phyloP scores from a whole-genome alignment of 2,113 vertebrate genomes.

The Colius striatus region DNA sequence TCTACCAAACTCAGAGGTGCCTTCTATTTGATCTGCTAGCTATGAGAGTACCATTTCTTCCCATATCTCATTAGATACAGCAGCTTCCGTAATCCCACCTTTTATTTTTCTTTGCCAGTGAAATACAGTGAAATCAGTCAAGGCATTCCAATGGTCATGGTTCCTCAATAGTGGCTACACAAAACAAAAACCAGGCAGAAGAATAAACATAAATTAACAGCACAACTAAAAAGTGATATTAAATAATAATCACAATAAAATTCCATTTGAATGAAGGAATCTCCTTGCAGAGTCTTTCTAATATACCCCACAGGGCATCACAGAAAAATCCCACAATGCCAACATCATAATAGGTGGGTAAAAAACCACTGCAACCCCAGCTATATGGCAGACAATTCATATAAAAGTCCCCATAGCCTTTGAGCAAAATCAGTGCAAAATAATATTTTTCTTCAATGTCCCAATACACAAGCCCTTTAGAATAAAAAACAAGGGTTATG shows the following conservation, averaged over 20 bases:
- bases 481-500: neutral
- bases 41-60: neutral
- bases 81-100: neutral
- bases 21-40: neutral
- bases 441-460: neutral
- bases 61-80: neutral
- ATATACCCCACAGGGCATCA: neutral
- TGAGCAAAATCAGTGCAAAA: neutral
- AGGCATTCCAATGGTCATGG: neutral
- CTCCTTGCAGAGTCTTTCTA: neutral
- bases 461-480: neutral
- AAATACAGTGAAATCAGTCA: neutral
- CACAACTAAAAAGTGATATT: neutral
- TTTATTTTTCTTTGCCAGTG: neutral
- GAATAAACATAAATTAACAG: neutral
- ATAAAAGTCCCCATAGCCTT: neutral
- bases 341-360: fast-evolving
- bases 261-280: neutral
- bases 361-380: fast-evolving
- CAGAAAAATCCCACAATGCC: neutral
- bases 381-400: neutral
- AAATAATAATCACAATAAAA: neutral
- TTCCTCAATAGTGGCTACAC: neutral
- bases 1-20: neutral
- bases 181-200: neutral